Evolutionary conservation across 2,888 invertebrate genomes (phyloP).

Genomic region (Meiosimyza decipiens): DNA sequence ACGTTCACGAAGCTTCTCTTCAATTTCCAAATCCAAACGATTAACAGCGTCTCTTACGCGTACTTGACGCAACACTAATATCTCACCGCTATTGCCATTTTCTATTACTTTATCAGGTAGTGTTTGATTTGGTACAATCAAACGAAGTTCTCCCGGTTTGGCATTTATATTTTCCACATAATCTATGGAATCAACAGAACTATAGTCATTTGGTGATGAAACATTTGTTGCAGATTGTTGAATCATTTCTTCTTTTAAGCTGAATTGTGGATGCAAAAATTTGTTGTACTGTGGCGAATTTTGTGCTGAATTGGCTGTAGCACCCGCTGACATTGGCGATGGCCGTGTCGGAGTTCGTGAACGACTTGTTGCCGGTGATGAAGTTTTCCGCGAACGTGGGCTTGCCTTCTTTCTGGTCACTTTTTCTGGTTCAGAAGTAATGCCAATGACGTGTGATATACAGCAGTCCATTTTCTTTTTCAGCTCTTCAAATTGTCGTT

Average conservation of each 20-base stretch:
- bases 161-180: conserved; percentile 52
- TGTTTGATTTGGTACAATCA: conserved; percentile 58
- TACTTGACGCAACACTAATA: conserved; percentile 67
- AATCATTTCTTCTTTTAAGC: conserved; percentile 63
- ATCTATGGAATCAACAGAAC: conserved; percentile 56
- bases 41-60: conserved; percentile 68
- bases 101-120: conserved; percentile 41
- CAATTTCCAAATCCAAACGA: conserved; percentile 74
- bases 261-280: conserved; percentile 64
- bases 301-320: conserved; percentile 53
- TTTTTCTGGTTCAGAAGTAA: conserved; percentile 68
- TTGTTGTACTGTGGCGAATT: conserved; percentile 61
- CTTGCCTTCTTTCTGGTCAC: conserved; percentile 64
- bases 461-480: conserved; percentile 86
- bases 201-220: conserved; percentile 44
- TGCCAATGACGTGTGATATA: conserved; percentile 87
- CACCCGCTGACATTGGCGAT: conserved; percentile 66
- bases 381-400: conserved; percentile 65
- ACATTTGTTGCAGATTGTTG: conserved; percentile 48
- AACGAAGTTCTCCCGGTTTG: conserved; percentile 50
- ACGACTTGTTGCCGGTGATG: conserved; percentile 63
- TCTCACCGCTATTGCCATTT: conserved; percentile 33
- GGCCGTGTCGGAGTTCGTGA: conserved; percentile 66
- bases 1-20: conserved; percentile 71
- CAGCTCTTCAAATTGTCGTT: conserved; percentile 82